Base-by-base conservation (phyloP, 2,113 vertebrate genomes). In the Scomber scombrus region DNA sequence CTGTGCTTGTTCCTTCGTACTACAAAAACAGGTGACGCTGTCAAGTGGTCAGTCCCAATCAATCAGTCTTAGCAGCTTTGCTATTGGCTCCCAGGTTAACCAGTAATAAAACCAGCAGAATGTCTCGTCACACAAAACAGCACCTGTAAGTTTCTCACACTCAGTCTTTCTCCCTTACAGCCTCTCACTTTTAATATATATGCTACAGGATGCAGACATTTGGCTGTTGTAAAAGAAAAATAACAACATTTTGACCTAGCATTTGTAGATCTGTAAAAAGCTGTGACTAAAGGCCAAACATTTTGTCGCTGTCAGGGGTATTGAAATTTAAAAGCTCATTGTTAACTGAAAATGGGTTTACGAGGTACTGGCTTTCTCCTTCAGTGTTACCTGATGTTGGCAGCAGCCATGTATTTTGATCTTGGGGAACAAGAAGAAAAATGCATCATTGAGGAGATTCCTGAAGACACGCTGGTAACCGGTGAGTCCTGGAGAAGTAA, bases 361-460 rank as follows among this genome's bases (percentile, higher is more conserved):
- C 86, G 89, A 78, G 90, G 87, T 51, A 85, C 56, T 70, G 88
- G 62, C 57, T 55, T 92, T 40, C 56, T 87, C n/a, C 78, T 93
- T 8, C 45, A 85, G 90, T 86, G 82, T 95, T 87, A 83, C 81
- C 82, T 96, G 84, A 85, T 92, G 56, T 66, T 95, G 79, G 92
- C 95, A 15, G 34, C 89, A 0, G 94, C 94, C 26, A 96, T 98
- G 89, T 98, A 95, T 88, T 97, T 98, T 90, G 95, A 98, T n/a
- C 84, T 85, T 0, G 96, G 91, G n/a, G 96, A 97, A 81, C 93
- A 91, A 90, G 96, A 96, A 86, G 95, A 97, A 85, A 98, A 96
- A 88, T 99, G 97, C 77, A 93, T 98, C 67, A 97, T 98, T 0
- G 95, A 98, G 87, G 97, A 99, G 5, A 66, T 97, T 89, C 97